Evolutionary conservation across 23 tunicate species (phyloP).

Genomic region (Trididemnum clinides): DNA sequence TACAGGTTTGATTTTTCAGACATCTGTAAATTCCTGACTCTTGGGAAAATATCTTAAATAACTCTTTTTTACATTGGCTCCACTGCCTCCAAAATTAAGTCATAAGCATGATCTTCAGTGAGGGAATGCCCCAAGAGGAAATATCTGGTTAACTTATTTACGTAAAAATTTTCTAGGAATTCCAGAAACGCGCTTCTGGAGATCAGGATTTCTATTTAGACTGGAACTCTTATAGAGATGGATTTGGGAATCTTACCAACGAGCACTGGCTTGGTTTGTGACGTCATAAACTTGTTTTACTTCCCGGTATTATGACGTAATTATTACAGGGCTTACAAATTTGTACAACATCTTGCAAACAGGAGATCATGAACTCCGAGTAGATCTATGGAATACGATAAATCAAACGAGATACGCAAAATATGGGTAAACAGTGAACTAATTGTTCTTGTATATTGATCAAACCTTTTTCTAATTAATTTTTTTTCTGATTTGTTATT

Average conservation of each 20-base stretch:
- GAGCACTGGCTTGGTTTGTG: conserved; percentile 12
- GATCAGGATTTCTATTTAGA: background rate
- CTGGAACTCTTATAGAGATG: background rate
- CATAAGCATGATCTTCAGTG: too few relatives aligned
- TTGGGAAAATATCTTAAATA: too few relatives aligned
- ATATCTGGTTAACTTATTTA: too few relatives aligned
- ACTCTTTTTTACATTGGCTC: too few relatives aligned
- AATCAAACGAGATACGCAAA: background rate
- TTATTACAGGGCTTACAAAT: background rate
- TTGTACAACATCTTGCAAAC: background rate
- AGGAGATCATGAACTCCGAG: background rate
- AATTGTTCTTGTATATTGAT: too few relatives aligned
- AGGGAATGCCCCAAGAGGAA: too few relatives aligned
- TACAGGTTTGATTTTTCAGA: too few relatives aligned
- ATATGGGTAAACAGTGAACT: background rate
- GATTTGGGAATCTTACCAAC: background rate
- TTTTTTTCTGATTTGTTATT: too few relatives aligned
- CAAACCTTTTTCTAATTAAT: too few relatives aligned
- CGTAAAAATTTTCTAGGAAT: background rate
- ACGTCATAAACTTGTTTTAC: background rate
- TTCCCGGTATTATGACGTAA: background rate
- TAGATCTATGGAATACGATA: background rate
- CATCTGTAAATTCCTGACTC: too few relatives aligned
- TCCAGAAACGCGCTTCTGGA: background rate
- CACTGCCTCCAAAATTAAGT: too few relatives aligned